These are phyloP conservation scores for Eira barbara DNA, from an alignment of 2,113 vertebrate species.

Conservation along the genomic window DNA sequence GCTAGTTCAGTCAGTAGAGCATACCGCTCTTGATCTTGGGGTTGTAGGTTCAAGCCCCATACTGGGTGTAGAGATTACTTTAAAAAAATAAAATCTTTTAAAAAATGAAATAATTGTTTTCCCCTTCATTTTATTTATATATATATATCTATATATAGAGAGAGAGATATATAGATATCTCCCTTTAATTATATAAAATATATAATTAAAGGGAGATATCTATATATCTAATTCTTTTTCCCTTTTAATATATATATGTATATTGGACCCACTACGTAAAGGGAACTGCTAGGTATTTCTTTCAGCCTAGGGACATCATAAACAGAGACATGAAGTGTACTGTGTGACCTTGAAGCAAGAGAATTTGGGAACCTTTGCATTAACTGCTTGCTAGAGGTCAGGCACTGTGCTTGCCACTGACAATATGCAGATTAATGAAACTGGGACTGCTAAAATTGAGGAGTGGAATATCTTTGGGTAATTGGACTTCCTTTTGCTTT, in stretches of 20 bases:
- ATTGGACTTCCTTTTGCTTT: neutral
- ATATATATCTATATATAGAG: too few species aligned
- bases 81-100: neutral
- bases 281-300: neutral
- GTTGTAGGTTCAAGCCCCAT: neutral
- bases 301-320: neutral
- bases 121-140: neutral
- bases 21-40: neutral
- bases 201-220: too few species aligned
- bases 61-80: neutral
- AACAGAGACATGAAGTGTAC: neutral
- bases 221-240: too few species aligned
- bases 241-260: too few species aligned
- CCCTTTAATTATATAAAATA: too few species aligned
- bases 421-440: neutral
- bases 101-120: slow-evolving; percentile 11
- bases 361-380: neutral
- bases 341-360: neutral
- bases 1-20: neutral
- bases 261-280: neutral
- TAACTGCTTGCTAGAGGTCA: neutral
- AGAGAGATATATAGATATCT: too few species aligned
- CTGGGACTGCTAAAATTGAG: neutral
- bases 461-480: neutral
- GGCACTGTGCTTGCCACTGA: neutral